Base-by-base conservation (phyloP, 2,888 invertebrate species). In the Paralinhomoeus sp. region DNA sequence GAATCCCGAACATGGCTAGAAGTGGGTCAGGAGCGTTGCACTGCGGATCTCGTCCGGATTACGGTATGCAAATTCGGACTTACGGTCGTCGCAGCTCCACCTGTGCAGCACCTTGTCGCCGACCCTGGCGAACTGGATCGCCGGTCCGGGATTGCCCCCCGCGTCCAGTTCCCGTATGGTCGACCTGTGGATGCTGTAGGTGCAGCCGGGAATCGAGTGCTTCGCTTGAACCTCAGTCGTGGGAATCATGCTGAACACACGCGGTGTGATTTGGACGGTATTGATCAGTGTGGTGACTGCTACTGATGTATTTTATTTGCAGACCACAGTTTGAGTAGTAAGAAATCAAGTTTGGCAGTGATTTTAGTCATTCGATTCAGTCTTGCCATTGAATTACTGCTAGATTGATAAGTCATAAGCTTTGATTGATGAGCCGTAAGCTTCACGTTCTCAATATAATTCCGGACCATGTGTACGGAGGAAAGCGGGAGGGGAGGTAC, bases 11-110 rank as follows among this genome's bases (percentile, higher is more conserved):
- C 61, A 61, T 61, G 48, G 56, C 60, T 60, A 24, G 7, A 24
- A 7, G 12, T 22, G 20, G 31, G 31, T 7, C 9, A 12, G 9
- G 9, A 31, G 15, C 31, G 9, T 31, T 31, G 15, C 31, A 31
- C 31, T 7, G 31, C 31, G 15, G 9, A 38, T 20, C n/a, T 38
- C n/a, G 5, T 38, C 12, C 21, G 21, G 21, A 12, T 15, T 22
- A 38, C 5, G 23, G 21, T n/a, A 18, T 36, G 20, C n/a, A 36
- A n/a, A 9, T 36, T 36, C 12, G 9, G 12, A 47, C 55, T 50
- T 21, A 60, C 59, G 51, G 45, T 61, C 61, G 47, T 57, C 57
- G 46, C 61, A 61, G 40, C 57, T 56, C 61, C 61, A 61, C 44
- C 54, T 54, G 47, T 60, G 60, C 18, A 61, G 52, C 18, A 61